phyloP scores from a whole-genome alignment of 2,797 vertebrate species.

The Perodicticus potto region DNA sequence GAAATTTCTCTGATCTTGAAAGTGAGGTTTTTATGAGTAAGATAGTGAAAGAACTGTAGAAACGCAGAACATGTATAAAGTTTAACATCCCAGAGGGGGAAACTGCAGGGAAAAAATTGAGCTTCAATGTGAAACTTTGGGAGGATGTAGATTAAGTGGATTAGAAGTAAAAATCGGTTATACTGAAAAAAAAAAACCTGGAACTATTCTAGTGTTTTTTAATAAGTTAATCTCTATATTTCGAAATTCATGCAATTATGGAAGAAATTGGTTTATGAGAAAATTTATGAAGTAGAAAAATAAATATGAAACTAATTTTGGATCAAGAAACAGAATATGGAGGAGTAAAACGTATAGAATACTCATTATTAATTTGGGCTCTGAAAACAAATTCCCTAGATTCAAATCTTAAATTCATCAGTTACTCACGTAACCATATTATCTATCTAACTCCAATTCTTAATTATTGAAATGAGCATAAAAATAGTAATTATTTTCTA shows the following conservation, averaged over 20 bases:
- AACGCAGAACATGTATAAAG: not conserved
- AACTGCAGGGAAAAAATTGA: not conserved
- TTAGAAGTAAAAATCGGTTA: not conserved
- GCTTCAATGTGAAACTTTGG: not conserved
- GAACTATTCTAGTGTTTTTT: not conserved
- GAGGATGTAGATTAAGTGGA: not conserved
- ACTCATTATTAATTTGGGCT: not conserved
- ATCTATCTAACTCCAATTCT: not conserved
- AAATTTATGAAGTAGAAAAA: not conserved
- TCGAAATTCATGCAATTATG: not conserved
- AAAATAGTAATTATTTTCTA: not conserved
- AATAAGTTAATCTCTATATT: not conserved
- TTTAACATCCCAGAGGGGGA: not conserved
- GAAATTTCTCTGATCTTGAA: not conserved
- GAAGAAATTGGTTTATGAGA: not conserved
- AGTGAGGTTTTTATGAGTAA: not conserved
- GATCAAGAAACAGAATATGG: not conserved
- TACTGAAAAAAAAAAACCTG: not conserved
- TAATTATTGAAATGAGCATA: not conserved
- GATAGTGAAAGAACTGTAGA: not conserved
- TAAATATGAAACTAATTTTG: not conserved
- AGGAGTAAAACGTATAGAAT: not conserved
- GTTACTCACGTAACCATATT: not conserved
- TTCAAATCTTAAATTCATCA: not conserved
- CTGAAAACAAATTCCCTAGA: not conserved